These are phyloP conservation scores for Onychostruthus taczanowskii DNA, from an alignment of 2,113 vertebrate species.

Conservation along the genomic window DNA sequence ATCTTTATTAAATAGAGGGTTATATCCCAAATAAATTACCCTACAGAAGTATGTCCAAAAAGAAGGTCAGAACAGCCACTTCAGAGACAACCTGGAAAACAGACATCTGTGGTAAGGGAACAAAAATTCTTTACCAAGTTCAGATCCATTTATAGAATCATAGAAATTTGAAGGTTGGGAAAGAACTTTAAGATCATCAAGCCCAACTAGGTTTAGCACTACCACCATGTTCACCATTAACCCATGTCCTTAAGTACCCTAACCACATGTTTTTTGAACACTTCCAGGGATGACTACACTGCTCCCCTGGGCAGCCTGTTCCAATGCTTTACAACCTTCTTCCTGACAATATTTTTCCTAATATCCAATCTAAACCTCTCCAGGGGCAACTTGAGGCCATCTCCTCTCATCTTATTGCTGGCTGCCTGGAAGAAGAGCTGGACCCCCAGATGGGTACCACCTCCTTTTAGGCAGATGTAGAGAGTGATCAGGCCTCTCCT, in stretches of 20 bases:
- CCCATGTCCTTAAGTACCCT: neutral
- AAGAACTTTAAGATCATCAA: neutral
- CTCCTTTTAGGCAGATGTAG: neutral
- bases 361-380: neutral
- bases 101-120: neutral
- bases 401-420: neutral
- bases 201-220: neutral
- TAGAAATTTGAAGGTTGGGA: neutral
- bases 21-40: neutral
- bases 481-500: rapidly evolving
- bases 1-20: neutral
- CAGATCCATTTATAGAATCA: neutral
- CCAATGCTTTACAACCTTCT: neutral
- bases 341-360: neutral
- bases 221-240: neutral
- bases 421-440: neutral
- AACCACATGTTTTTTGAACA: neutral
- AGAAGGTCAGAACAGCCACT: neutral
- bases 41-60: neutral
- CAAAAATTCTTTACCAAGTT: neutral
- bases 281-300: neutral
- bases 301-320: neutral
- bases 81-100: neutral
- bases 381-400: neutral
- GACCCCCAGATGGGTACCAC: too few species aligned